Evolutionary conservation across 1,140 invertebrate species (phyloP).

Genomic region (Helicoverpa zea): DNA sequence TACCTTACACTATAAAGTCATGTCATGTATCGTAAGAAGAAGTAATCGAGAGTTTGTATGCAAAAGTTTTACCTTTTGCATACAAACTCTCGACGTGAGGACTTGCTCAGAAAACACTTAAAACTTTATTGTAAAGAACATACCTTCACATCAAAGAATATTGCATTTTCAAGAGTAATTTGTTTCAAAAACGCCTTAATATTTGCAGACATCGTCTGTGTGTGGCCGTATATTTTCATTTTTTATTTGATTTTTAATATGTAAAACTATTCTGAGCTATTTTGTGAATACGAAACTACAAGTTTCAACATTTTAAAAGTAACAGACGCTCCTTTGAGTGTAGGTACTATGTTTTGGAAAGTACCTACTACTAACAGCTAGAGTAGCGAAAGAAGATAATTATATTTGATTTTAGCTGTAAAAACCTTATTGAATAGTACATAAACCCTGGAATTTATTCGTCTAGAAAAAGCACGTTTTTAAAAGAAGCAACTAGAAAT

Average conservation of each 20-base stretch:
- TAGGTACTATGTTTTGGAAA: too few species aligned
- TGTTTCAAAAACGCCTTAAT: conserved; percentile 29
- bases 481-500: conserved; percentile 29
- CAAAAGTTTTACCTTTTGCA: too few species aligned
- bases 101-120: conserved; percentile 21
- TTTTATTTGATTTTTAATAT: conserved; percentile 4
- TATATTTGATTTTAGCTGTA: too few species aligned
- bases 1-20: too few species aligned
- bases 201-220: conserved; percentile 18
- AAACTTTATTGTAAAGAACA: conserved; percentile 31
- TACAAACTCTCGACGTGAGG: neutral
- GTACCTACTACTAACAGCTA: neutral
- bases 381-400: neutral
- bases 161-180: conserved; percentile 26
- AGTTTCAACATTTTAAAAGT: conserved; percentile 5
- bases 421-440: neutral
- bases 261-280: conserved; percentile 8
- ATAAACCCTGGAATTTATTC: conserved; percentile 20
- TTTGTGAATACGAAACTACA: conserved; percentile 19
- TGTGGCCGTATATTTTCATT: neutral
- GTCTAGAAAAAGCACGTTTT: conserved; percentile 18
- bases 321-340: neutral
- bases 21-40: neutral
- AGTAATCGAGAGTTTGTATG: too few species aligned
- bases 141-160: conserved; percentile 27